Base-by-base conservation (phyloP, 2,113 vertebrate species). In the Oenanthe melanoleuca region DNA sequence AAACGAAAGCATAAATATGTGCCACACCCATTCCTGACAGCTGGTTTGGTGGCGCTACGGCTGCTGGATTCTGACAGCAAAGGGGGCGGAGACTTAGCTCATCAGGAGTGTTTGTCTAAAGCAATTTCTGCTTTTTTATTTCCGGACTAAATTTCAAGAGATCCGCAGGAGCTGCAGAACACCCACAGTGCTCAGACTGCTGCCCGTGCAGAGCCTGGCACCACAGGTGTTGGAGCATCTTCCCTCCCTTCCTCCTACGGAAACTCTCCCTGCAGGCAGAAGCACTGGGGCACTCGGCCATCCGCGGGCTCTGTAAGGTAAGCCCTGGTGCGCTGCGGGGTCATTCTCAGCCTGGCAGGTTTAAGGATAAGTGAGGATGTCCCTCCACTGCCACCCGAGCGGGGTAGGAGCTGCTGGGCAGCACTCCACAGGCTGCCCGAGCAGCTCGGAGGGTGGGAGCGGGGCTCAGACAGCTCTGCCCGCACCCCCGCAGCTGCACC, bases 61-160 rank as follows among this genome's bases (percentile, higher is more conserved):
- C 10, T 45, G n/a, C n/a, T 44, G 33, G 34, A 19, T 4, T 29
- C 3, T 12, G 12, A 18, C 5, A 3, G 28, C n/a, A 18, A 52
- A 44, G 2, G 14, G 79, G 86, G 87, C 8, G 91, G 92, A 64
- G 70, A n/a, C 28, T 21, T 5, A 16, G 3, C 0, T 23, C 12
- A 12, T 0, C 9, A 1, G 1, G 3, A 31, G 2, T 1, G 0
- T 3, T 10, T 14, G 1, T 8, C 2, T 14, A 6, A 19, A 31
- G 34, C 8, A 14, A 2, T 2, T 38, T 29, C 26, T 24, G 5
- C 8, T 4, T 22, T 33, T 17, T 31, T 15, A 25, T 26, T 74
- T 40, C 55, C 25, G n/a, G 24, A 44, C 17, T 33, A 8, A 23
- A 12, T 37, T 31, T 53, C 14, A 59, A 44, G 44, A 78, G 16